phyloP scores from a whole-genome alignment of 2,113 vertebrate genomes.

The Psilopogon haemacephalus region DNA sequence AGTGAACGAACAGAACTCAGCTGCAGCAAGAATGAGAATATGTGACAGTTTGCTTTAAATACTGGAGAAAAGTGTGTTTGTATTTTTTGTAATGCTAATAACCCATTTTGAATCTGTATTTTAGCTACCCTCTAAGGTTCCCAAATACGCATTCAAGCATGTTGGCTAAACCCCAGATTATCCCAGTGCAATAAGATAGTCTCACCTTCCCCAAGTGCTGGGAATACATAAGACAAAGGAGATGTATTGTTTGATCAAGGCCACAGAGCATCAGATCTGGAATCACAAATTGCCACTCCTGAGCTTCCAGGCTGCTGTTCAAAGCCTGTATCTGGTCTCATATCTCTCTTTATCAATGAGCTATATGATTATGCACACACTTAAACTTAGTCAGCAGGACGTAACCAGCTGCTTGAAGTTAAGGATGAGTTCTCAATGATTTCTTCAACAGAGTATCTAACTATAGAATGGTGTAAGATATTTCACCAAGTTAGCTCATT shows the following conservation, averaged over 20 bases:
- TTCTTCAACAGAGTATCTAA: neutral
- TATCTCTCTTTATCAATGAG: neutral
- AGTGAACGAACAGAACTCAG: neutral
- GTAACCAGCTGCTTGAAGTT: neutral
- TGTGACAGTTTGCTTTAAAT: neutral
- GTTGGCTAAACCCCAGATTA: neutral
- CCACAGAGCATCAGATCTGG: neutral
- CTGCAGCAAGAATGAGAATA: neutral
- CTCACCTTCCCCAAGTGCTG: neutral
- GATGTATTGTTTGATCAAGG: accelerated
- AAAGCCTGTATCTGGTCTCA: neutral
- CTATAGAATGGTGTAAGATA: neutral
- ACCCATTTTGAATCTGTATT: neutral
- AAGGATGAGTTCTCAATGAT: neutral
- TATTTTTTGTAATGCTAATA: neutral
- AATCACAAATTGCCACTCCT: accelerated
- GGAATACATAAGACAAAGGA: neutral
- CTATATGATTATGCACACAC: neutral
- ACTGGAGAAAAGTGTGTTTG: neutral
- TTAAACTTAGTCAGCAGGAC: neutral
- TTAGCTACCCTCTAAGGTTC: neutral
- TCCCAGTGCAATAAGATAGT: neutral
- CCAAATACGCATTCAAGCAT: neutral
- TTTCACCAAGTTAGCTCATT: neutral
- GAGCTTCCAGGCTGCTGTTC: neutral